Conservation (phyloP, 2,113 vertebrate species). For the Strigops habroptila region DNA sequence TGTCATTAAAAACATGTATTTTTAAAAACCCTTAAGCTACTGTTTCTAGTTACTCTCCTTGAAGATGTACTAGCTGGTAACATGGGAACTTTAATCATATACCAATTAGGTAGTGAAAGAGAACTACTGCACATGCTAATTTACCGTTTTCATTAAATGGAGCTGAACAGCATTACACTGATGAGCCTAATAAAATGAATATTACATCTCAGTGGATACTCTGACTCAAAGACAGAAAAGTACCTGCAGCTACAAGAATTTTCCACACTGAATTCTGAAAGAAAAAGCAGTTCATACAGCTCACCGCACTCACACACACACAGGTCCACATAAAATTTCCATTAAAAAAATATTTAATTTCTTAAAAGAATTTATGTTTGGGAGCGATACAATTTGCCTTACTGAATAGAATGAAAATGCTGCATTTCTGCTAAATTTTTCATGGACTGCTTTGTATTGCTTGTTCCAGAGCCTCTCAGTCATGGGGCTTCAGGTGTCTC, state of each 20-base stretch:
- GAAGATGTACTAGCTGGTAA: neutral
- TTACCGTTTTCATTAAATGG: slow-evolving; percentile 42
- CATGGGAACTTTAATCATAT: slow-evolving; percentile 7
- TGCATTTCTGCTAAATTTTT: neutral
- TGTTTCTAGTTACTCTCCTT: neutral
- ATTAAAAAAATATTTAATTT: neutral
- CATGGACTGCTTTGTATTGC: neutral
- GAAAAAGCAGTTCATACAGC: neutral
- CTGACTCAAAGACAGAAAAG: neutral
- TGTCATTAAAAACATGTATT: neutral
- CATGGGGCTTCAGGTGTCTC: neutral
- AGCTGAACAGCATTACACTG: slow-evolving; percentile 40
- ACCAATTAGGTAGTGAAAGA: slow-evolving; percentile 39
- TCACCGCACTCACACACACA: neutral
- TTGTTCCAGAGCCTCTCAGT: neutral
- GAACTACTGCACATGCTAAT: slow-evolving; percentile 23
- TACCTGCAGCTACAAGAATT: slow-evolving; percentile 23
- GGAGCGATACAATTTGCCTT: neutral
- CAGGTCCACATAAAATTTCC: neutral
- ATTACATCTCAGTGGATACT: slow-evolving; percentile 33
- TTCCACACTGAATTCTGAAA: neutral
- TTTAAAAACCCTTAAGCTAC: neutral
- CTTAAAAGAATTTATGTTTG: neutral
- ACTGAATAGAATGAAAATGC: neutral
- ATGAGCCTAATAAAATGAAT: slow-evolving; percentile 50